Evolutionary conservation across 2,888 invertebrate species (phyloP).

Genomic region (Ochlodes sylvanus): DNA sequence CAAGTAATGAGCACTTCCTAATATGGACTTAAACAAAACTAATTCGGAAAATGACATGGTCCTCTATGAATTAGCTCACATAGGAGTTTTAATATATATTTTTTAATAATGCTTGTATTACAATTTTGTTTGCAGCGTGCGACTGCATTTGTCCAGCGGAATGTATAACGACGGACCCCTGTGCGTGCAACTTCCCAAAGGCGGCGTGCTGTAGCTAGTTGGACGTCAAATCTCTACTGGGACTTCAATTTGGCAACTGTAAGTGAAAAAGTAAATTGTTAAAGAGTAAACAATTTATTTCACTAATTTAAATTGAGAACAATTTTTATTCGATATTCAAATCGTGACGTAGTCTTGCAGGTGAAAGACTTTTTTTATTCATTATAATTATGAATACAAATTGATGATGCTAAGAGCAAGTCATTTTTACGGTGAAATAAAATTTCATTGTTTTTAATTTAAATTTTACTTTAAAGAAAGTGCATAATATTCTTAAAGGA

Average conservation of each 20-base stretch:
- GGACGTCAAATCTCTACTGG: not conserved
- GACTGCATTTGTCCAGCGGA: slow-evolving; percentile 70
- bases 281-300: not conserved
- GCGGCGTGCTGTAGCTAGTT: slow-evolving; percentile 64
- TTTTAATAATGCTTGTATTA: not conserved
- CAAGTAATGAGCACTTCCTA: too few relatives aligned
- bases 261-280: not conserved
- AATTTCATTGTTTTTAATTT: too few relatives aligned
- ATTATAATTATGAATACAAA: too few relatives aligned
- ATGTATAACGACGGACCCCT: slow-evolving; percentile 75
- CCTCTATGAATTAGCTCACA: too few relatives aligned
- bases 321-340: not conserved
- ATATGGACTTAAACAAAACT: too few relatives aligned
- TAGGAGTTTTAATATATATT: too few relatives aligned
- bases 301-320: not conserved
- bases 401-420: not conserved
- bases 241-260: not conserved
- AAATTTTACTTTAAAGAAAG: too few relatives aligned
- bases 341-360: too few relatives aligned
- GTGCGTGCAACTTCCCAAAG: slow-evolving; percentile 72
- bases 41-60: too few relatives aligned
- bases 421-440: too few relatives aligned
- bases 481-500: too few relatives aligned
- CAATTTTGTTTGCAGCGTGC: slow-evolving; percentile 65
- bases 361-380: too few relatives aligned